These are phyloP conservation scores for Syrista parreyssii DNA, from an alignment of 2,888 invertebrate species.

Conservation along the genomic window DNA sequence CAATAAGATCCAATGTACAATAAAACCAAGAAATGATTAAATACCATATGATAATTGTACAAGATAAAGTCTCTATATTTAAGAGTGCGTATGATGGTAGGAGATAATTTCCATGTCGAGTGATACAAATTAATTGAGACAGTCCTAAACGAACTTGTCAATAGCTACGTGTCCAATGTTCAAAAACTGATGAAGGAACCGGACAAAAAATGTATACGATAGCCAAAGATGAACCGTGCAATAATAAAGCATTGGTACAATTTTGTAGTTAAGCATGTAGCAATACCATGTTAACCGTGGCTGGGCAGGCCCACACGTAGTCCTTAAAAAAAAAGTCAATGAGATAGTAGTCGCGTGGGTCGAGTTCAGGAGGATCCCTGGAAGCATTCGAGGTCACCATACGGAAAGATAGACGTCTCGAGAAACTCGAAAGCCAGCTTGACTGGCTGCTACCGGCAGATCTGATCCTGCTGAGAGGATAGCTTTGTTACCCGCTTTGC, in stretches of 20 bases:
- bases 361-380: constrained; percentile 23
- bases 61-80: background rate
- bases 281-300: background rate
- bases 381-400: constrained; percentile 27
- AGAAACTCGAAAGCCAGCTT: constrained; percentile 17
- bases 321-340: constrained; percentile 30
- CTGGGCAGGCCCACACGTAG: constrained; percentile 22
- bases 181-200: background rate
- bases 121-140: background rate
- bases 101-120: background rate
- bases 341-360: constrained; percentile 28
- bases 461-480: constrained; percentile 25
- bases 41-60: background rate
- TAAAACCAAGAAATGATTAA: background rate
- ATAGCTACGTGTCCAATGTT: background rate
- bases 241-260: background rate
- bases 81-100: background rate
- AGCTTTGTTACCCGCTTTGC: constrained; percentile 16
- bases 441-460: constrained; percentile 26
- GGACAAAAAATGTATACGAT: background rate
- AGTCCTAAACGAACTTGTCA: background rate
- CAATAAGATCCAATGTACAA: background rate
- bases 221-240: background rate
- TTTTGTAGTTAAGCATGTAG: background rate
- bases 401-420: constrained; percentile 30